Base-by-base conservation (phyloP, 2,888 invertebrate species). In the Eremobia ochroleuca region DNA sequence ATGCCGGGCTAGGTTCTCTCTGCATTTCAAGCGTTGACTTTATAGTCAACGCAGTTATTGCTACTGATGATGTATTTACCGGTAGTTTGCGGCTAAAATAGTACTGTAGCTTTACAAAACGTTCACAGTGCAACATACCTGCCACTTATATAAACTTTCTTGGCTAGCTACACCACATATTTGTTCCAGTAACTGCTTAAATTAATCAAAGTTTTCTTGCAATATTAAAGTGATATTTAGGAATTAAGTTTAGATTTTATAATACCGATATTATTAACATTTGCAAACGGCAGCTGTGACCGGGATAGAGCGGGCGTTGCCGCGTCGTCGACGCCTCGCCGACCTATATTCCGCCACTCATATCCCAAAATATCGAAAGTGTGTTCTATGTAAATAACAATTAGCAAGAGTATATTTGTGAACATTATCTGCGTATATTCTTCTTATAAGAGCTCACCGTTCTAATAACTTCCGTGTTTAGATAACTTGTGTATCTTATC, bases 301-400 rank as follows among this genome's bases (percentile, higher is more conserved):
- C 96, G 96, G 95, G 96, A 94, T 92, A 83, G 94, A 89, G 92
- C 96, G 95, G 95, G 95, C 95, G 96, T 94, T 94, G 95, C 94
- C 95, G 92, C 93, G 90, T 90, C 93, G 92, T 87, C 92, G 91
- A 92, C 92, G 92, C 91, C 92, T 92, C 91, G 92, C 87, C 96
- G 96, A 96, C 96, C 96, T 93, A 96, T 95, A 95, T 95, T 95
- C 92, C 93, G 92, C 91, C 92, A 94, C 94, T 93, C 94, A 95
- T 94, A 95, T 95, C 96, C 96, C 92, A 94, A 96, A 96, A 96
- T 96, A 96, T 94, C 96, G 91, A 93, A 94, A 94, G 92, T 92
- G 90, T 89, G 87, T 88, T 88, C 88, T 88, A 90, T 90, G 85
- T 88, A 85, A 85, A 88, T 87, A 87, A 85, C 77, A 83, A 81